Percentiles rank a stretch among this genome's conserved stretches.
Evolutionary conservation across 2,888 invertebrate species (phyloP).

Genomic region (Pandemis corylana): DNA sequence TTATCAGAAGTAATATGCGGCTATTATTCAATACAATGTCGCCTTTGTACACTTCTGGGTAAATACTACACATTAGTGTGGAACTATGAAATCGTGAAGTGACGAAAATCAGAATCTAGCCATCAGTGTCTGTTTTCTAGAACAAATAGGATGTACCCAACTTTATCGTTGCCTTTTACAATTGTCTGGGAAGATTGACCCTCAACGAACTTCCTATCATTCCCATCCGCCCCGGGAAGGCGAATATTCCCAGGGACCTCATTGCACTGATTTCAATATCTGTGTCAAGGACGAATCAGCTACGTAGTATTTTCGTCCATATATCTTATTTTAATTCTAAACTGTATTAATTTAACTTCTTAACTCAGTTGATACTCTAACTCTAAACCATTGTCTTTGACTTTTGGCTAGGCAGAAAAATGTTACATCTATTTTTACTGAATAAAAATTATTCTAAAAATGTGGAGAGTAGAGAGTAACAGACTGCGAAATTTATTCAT

Average conservation of each 20-base stretch:
- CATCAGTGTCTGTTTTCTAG: too few species aligned
- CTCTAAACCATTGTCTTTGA: background rate
- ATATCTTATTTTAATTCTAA: too few species aligned
- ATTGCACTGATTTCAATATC: slow-evolving; percentile 28
- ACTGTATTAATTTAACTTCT: too few species aligned
- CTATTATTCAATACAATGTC: background rate
- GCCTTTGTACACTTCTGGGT: too few species aligned
- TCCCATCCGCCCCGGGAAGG: slow-evolving; percentile 15
- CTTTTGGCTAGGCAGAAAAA: background rate
- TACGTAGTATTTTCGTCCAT: background rate
- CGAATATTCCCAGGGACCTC: slow-evolving; percentile 14
- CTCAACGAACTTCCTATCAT: slow-evolving; percentile 1
- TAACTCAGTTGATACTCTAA: too few species aligned
- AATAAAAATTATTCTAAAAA: background rate
- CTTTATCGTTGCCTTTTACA: background rate
- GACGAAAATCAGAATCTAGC: too few species aligned
- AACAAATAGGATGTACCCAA: too few species aligned
- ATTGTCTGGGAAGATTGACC: background rate
- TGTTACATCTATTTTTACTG: background rate
- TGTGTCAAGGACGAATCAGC: slow-evolving; percentile 34
- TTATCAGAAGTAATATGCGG: background rate
- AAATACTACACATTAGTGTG: too few species aligned
- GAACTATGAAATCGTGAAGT: too few species aligned
- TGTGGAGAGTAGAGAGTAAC: background rate
- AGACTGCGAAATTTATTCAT: slow-evolving; percentile 9